Conservation (phyloP, 2,888 invertebrate genomes). For the Hirtodrosophila cameraria region DNA sequence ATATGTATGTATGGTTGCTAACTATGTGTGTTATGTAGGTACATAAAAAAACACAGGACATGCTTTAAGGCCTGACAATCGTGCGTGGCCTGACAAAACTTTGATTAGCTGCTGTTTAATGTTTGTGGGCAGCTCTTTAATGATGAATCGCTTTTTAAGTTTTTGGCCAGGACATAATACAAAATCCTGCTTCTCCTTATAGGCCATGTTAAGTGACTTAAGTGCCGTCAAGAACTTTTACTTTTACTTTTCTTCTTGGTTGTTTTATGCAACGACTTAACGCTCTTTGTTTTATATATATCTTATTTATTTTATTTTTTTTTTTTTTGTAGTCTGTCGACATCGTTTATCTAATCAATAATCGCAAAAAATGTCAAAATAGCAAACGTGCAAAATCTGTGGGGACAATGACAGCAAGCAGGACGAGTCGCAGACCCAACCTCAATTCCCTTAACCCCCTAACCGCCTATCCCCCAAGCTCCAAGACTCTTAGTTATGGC, state of each 20-base stretch:
- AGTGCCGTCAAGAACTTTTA: conserved; percentile 56
- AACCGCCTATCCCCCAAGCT: no score
- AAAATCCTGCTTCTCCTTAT: conserved; percentile 37
- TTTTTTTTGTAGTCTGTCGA: conserved; percentile 24
- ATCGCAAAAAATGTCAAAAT: conserved; percentile 73
- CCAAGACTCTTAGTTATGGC: conserved; percentile 20
- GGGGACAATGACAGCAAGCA: conserved; percentile 60
- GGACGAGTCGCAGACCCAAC: conserved; percentile 22
- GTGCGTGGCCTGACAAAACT: conserved; percentile 53
- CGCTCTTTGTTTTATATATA: conserved; percentile 37
- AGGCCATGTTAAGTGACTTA: conserved; percentile 73
- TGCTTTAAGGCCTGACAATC: conserved; percentile 25
- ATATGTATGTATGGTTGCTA: background rate
- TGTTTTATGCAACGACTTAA: conserved; percentile 33
- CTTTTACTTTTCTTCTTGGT: background rate
- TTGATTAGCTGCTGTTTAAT: conserved; percentile 24
- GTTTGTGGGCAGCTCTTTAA: conserved; percentile 26
- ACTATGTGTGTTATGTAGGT: no score
- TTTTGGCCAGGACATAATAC: conserved; percentile 18
- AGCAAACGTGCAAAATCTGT: conserved; percentile 75
- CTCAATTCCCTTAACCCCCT: no score
- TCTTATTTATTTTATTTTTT: conserved; percentile 23
- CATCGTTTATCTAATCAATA: conserved; percentile 73
- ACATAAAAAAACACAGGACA: conserved; percentile 24
- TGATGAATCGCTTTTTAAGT: conserved; percentile 54